A percentile compares a stretch with the other conserved stretches of the same genome.
Evolutionary conservation across 2,888 invertebrate genomes (phyloP).

Genomic region (Thera obeliscata): DNA sequence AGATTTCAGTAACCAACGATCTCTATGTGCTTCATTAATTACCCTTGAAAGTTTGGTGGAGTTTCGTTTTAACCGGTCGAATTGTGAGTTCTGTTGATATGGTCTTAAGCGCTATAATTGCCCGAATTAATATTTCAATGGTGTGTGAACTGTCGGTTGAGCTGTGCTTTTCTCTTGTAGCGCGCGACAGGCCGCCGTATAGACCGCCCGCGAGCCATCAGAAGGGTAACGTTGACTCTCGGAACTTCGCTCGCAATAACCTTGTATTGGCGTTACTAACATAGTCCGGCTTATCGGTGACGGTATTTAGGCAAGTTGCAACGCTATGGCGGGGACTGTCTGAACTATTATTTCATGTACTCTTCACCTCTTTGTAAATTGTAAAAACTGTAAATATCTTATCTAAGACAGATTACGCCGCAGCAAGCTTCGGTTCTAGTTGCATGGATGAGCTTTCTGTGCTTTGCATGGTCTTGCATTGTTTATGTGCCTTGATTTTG

Average conservation of each 20-base stretch:
- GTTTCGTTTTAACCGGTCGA: slow-evolving; percentile 39
- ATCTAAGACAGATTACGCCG: slow-evolving; percentile 59
- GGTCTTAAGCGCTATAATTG: slow-evolving; percentile 42
- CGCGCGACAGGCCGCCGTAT: slow-evolving; percentile 71
- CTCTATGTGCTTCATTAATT: slow-evolving; percentile 43
- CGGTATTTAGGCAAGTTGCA: slow-evolving; percentile 74
- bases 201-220: slow-evolving; percentile 78
- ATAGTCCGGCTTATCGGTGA: slow-evolving; percentile 66
- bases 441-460: slow-evolving; percentile 37
- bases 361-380: slow-evolving; percentile 37
- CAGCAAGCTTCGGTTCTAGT: slow-evolving; percentile 39
- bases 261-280: slow-evolving; percentile 71
- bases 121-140: slow-evolving; percentile 49
- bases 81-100: slow-evolving; percentile 40
- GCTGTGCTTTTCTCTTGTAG: slow-evolving; percentile 81
- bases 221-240: slow-evolving; percentile 76
- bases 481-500: slow-evolving; percentile 27
- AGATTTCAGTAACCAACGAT: slow-evolving; percentile 25
- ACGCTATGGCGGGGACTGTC: slow-evolving; percentile 68
- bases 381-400: slow-evolving; percentile 57
- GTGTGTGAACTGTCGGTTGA: slow-evolving; percentile 75
- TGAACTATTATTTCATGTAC: slow-evolving; percentile 40
- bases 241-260: slow-evolving; percentile 65
- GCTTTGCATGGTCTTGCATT: slow-evolving; percentile 31
- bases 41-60: slow-evolving; percentile 31